Evolutionary conservation across 2,113 vertebrate genomes (phyloP), one percentile per base, ranked within the genome.

Genomic region (Pluvianellus socialis): DNA sequence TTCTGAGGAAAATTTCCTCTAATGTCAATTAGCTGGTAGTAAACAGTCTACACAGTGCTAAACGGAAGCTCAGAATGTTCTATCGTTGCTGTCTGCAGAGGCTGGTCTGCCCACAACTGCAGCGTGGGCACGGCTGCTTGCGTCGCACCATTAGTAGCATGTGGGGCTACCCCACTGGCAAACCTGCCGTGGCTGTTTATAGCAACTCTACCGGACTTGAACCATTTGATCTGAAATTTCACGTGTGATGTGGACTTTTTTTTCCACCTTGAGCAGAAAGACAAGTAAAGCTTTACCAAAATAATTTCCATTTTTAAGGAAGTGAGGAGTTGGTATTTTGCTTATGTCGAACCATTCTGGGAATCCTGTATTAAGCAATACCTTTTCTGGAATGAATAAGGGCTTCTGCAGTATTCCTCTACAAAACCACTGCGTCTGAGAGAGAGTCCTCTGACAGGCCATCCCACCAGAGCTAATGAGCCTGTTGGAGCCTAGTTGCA

Each of bases 1-100:
- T 79, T 87, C 14, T 73, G 32, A 79, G 33, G 40, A 94, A 94
- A 92, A 81, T 47, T 92, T 91, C 80, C 65, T 42, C 38, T 70
- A 61, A 58, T 71, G 58, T 92, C 82, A 56, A 10, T 42, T 68
- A 82, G 3, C 52, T 7, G 12, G 10, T 26, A 44, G 15, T 33
- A n/a, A 45, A 67, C 89, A 89, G 22, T 61, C 86, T 66, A 19
- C 20, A 30, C 9, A 38, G 14, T 53, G 45, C 33, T 21, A 74
- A 80, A 71, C 16, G n/a, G 30, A 79, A 66, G 11, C 42, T 65
- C 16, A 72, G 42, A 58, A 93, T 73, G 12, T 33, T 12, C 33
- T 10, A 45, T 30, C 18, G 1, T 19, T 33, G 33, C 12, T 13
- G 5, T 5, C 20, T 52, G 16, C 50, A 30, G 16, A 67, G 55